Evolutionary conservation across 2,797 vertebrate species (phyloP).

Genomic region (Mormyrus hasselquistii): DNA sequence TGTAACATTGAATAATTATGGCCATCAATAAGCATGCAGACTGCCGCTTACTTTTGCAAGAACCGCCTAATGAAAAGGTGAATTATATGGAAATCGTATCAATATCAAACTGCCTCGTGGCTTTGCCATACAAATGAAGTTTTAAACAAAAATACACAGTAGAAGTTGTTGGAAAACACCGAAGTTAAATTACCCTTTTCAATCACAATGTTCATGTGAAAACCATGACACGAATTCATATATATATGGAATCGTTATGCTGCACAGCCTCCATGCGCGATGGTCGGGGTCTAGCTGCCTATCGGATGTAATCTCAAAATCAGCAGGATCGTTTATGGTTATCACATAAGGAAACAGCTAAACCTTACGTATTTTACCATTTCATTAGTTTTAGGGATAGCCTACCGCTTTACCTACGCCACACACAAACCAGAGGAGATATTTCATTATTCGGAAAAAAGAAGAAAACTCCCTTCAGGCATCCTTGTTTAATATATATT

Average conservation of each 20-base stretch:
- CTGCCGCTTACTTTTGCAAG: not conserved
- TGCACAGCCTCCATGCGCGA: not conserved
- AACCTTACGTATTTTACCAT: not conserved
- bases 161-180: not conserved
- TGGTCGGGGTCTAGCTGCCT: not conserved
- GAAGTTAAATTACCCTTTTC: not conserved
- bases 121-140: not conserved
- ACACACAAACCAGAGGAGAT: not conserved
- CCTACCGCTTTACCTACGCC: not conserved
- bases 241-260: not conserved
- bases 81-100: not conserved
- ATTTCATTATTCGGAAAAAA: not conserved
- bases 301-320: not conserved
- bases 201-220: not conserved
- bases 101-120: not conserved
- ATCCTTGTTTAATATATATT: not conserved
- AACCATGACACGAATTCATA: not conserved
- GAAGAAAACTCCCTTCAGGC: not conserved
- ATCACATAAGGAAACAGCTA: not conserved
- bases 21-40: not conserved
- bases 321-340: not conserved
- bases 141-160: not conserved
- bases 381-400: not conserved
- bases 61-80: not conserved
- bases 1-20: not conserved